Evolutionary conservation across 2,113 vertebrate genomes (phyloP), one percentile per base, ranked within the genome.

Genomic region (Platysternon megacephalum): DNA sequence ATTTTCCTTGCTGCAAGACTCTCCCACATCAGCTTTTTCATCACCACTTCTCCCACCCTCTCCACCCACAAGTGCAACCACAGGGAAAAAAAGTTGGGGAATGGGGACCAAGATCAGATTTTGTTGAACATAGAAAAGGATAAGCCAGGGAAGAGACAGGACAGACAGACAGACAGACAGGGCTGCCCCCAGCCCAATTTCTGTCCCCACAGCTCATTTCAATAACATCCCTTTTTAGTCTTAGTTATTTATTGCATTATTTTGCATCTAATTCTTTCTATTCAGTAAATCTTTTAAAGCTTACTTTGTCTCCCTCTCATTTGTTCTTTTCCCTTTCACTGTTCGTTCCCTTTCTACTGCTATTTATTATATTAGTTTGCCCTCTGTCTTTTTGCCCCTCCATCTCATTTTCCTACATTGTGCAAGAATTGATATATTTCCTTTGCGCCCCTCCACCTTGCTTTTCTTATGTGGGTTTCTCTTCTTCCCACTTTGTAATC

Each of bases 51-150:
- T 19, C 10, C n/a, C 12, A 51, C 21, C 13, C 6, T 44, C 19
- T 11, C 11, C 3, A 1, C 32, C 76, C 29, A 8, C 5, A 0
- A 0, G 8, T 19, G 12, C n/a, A 58, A 51, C 26, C 10, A 0
- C 0, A 0, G 46, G 51, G 51, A 29, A 29, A 82, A 78, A 6
- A 26, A 53, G 22, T 28, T 0, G 61, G 52, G 14, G 21, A 76
- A 86, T 55, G 55, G 90, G 85, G 19, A 39, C 3, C 81, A 51
- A 87, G 48, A 55, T 5, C 92, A 81, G 53, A 48, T 88, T 80
- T n/a, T 83, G 52, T 83, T 82, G 82, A 91, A 92, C 4, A 53
- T 61, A 80, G 52, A 87, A 39, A 82, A 78, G 16, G 52, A 83
- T n/a, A 87, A n/a, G 29, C 22, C 19, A 82, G 35, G 4, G 28